Base-by-base conservation (phyloP, 2,113 vertebrate genomes). In the Heterotis niloticus region DNA sequence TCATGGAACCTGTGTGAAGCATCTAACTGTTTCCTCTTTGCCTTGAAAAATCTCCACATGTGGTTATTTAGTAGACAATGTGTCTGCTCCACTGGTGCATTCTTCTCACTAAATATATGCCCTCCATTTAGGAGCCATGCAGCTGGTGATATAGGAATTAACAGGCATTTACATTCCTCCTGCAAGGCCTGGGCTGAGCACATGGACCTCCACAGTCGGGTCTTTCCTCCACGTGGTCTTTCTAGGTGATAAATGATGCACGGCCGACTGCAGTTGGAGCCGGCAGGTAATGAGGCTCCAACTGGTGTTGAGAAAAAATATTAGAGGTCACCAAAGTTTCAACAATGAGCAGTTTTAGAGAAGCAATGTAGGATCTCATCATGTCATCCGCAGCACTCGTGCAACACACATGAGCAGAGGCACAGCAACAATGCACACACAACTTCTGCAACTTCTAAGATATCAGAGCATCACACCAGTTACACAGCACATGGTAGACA, bases 71-170 rank as follows among this genome's bases (percentile, higher is more conserved):
- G 34, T 44, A 44, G 34, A 44, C 34, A 44, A 44, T 44, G 34
- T 44, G 34, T 44, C 34, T 44, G 34, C 34, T 44, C 34, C 34
- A 44, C 44, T 10, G 71, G 52, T 23, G 20, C 20, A 26, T 26
- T 77, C 34, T 77, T 51, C 29, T 28, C n/a, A 10, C 29, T 20
- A 64, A 52, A 65, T 51, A 65, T 54, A 77, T 51, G 75, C 7
- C n/a, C n/a, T 24, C 34, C 34, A 65, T 26, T 52, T 77, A 54
- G 60, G 10, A 54, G 24, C 9, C 16, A 18, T 24, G 24, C 54
- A 16, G 24, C 23, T 23, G 5, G 12, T 17, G 13, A 77, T 13
- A 64, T 44, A 20, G 20, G 29, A 13, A 13, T 77, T 65, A 77
- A 7, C 20, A 1, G 0, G n/a, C 20, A 64, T 66, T 77, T 66